Evolutionary conservation across 2,113 vertebrate species (phyloP).

Genomic region (Tor tambroides): DNA sequence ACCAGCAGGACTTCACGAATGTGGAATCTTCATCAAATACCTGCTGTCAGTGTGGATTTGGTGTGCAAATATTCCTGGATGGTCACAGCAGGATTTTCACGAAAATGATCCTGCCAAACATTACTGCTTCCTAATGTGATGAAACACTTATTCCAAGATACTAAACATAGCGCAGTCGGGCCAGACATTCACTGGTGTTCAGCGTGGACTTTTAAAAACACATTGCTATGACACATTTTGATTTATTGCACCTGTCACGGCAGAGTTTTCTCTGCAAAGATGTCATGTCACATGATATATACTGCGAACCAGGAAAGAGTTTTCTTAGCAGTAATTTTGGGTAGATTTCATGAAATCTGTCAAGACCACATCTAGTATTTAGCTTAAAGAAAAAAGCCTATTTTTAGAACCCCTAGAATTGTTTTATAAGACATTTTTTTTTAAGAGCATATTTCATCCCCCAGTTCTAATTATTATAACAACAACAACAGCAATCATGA

Average conservation of each 20-base stretch:
- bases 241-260: slow-evolving; percentile 54
- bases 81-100: background rate
- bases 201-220: slow-evolving; percentile 23
- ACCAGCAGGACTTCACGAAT: background rate
- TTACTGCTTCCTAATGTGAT: slow-evolving; percentile 15
- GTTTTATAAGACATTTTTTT: background rate
- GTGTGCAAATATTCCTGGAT: slow-evolving; percentile 23
- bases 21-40: slow-evolving; percentile 32
- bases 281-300: slow-evolving; percentile 32
- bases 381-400: background rate
- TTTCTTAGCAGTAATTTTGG: slow-evolving; percentile 41
- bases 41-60: slow-evolving; percentile 4
- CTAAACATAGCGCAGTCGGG: background rate
- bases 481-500: background rate
- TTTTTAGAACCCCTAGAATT: background rate
- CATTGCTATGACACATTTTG: slow-evolving; percentile 35
- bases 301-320: slow-evolving; percentile 20
- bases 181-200: background rate
- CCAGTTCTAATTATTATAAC: background rate
- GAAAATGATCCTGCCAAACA: background rate
- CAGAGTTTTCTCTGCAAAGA: slow-evolving; percentile 8
- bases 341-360: background rate
- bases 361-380: background rate
- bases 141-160: background rate
- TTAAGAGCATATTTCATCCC: background rate